phyloP scores from a whole-genome alignment of 2,113 vertebrate genomes.

The Elachura formosa region DNA sequence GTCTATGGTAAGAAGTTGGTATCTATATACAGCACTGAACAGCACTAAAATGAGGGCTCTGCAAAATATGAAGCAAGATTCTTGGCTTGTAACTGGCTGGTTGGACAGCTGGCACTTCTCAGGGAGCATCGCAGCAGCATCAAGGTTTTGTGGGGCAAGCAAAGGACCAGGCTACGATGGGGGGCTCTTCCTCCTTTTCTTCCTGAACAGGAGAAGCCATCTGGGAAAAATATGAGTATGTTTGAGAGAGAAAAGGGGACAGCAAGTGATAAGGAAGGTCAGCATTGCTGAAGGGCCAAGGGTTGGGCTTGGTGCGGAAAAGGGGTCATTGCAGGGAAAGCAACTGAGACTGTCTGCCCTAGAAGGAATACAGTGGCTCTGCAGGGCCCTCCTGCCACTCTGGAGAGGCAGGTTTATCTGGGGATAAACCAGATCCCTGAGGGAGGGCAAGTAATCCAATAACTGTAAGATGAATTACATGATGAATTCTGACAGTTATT shows the following conservation, averaged over 20 bases:
- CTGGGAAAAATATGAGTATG: background rate
- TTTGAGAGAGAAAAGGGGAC: background rate
- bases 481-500: background rate
- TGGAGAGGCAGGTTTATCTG: background rate
- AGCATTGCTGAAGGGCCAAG: background rate
- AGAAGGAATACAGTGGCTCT: background rate
- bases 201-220: background rate
- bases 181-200: background rate
- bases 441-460: background rate
- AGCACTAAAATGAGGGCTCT: background rate
- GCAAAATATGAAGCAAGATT: background rate
- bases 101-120: background rate
- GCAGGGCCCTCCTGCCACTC: background rate
- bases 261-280: background rate
- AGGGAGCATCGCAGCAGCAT: accelerated
- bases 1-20: accelerated
- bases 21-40: background rate
- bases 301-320: background rate
- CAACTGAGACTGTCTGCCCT: accelerated
- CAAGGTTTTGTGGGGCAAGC: background rate
- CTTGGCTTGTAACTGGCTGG: background rate
- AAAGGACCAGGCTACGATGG: background rate
- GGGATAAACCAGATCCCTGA: background rate
- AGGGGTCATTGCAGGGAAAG: background rate
- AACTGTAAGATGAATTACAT: background rate